Base-by-base conservation (phyloP, 2,113 vertebrate species). In the Lepus timidus region DNA sequence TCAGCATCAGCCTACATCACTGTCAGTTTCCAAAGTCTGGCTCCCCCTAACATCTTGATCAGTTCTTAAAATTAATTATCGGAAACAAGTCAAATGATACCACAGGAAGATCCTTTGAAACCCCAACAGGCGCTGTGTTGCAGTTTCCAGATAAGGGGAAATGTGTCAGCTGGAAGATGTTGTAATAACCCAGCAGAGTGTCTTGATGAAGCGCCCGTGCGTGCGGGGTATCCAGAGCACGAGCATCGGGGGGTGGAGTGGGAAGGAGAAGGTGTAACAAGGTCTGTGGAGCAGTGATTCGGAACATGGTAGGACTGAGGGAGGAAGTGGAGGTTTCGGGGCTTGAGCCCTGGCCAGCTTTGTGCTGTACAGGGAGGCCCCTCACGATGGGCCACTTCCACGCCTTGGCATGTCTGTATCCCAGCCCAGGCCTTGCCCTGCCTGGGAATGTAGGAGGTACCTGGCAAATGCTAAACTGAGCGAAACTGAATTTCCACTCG, bases 61-160 rank as follows among this genome's bases (percentile, higher is more conserved):
- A 85, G 83, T 80, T 95, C 93, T 96, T 91, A 78, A 96, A 97
- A 96, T 91, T 96, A 94, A 88, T 92, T 91, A 82, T 87, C 82
- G 55, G 86, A 70, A 93, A 51, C 85, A 86, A 95, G 91, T 58
- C 49, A 89, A 83, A 95, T 64, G 93, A 80, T 95, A 90, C 49
- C 22, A 92, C 0, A 16, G 67, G 80, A 93, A 91, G 76, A 96
- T 95, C 62, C 8, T 91, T 91, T 80, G 78, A 95, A 95, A 88
- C 64, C 58, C 75, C 44, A 61, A 44, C 33, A 23, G 52, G 87
- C 44, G 9, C 0, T 2, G 16, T 78, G 68, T 91, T 94, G 91
- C 92, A 85, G 29, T 49, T 93, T 49, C 79, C 22, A 96, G 95
- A 97, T 96, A 95, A 96, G 91, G 52, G 89, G 84, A 96, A 80